Conservation (phyloP, 2,113 vertebrate species). For the Passer montanus region DNA sequence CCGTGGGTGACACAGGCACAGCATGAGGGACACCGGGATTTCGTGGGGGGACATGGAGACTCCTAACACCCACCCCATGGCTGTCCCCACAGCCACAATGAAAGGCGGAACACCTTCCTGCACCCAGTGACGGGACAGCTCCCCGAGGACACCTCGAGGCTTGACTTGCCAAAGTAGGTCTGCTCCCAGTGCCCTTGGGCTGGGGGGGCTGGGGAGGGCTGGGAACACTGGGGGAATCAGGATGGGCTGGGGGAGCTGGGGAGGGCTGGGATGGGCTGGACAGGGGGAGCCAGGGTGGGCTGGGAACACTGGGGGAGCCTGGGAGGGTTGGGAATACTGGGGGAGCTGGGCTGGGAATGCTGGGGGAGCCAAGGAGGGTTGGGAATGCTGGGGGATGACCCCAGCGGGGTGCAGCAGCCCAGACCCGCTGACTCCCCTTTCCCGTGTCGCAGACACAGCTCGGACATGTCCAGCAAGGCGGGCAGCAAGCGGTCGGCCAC, state of each 20-base stretch:
- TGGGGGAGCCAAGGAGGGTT: fast-evolving
- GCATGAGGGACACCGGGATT: no score
- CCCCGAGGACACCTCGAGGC: conserved; percentile 77
- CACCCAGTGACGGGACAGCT: conserved; percentile 81
- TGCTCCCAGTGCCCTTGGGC: neutral
- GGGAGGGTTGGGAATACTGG: no score
- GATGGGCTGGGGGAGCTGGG: no score
- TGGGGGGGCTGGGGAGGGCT: neutral
- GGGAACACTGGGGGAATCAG: no score
- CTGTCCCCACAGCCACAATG: conserved; percentile 84
- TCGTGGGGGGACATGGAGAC: no score
- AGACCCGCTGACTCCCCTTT: neutral
- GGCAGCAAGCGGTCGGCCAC: conserved; percentile 68
- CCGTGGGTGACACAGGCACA: no score
- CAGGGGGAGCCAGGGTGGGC: no score
- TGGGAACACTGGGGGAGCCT: no score
- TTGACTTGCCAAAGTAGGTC: conserved; percentile 79
- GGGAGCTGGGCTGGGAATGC: no score
- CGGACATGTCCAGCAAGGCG: conserved; percentile 88
- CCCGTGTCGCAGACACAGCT: conserved; percentile 49
- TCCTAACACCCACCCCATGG: fast-evolving
- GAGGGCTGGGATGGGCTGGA: no score
- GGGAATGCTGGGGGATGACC: fast-evolving
- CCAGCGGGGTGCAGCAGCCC: fast-evolving
- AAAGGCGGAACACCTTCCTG: conserved; percentile 84